A percentile compares a stretch with the other conserved stretches of the same genome.
Evolutionary conservation across 2,888 invertebrate species (phyloP).

Genomic region (Rhopalosiphum nymphaeae): DNA sequence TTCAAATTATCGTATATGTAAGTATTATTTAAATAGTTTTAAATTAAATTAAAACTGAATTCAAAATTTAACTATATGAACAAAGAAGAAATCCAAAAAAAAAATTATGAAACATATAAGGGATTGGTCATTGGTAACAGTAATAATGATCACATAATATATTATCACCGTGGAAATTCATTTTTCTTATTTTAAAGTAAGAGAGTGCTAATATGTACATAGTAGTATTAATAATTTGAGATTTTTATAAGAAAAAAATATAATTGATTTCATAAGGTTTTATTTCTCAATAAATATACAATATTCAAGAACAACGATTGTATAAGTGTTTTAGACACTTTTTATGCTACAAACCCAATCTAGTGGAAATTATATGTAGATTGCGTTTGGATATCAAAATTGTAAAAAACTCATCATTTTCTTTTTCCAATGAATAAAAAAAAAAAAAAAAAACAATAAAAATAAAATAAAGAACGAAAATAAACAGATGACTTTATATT

Average conservation of each 20-base stretch:
- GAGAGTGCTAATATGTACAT: not conserved
- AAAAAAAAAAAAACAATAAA: not conserved
- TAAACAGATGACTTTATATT: not conserved
- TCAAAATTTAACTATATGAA: not conserved
- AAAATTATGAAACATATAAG: not conserved
- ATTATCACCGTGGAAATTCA: not conserved
- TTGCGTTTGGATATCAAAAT: not conserved
- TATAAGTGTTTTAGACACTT: not conserved
- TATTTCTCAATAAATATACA: not conserved
- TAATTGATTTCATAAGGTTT: not conserved
- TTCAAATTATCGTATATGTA: not conserved
- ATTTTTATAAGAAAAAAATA: not conserved
- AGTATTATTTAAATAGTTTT: not conserved
- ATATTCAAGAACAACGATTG: not conserved
- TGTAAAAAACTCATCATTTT: not conserved
- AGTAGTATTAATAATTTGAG: not conserved
- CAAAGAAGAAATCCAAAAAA: not conserved
- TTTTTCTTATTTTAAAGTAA: not conserved
- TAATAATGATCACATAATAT: not conserved
- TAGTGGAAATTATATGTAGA: not conserved
- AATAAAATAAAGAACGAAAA: not conserved
- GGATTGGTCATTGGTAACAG: not conserved
- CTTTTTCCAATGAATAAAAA: not conserved
- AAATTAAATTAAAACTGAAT: not conserved
- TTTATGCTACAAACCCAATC: not conserved